Base-by-base conservation (phyloP, 2,888 invertebrate genomes). In the Hemithea aestivaria region DNA sequence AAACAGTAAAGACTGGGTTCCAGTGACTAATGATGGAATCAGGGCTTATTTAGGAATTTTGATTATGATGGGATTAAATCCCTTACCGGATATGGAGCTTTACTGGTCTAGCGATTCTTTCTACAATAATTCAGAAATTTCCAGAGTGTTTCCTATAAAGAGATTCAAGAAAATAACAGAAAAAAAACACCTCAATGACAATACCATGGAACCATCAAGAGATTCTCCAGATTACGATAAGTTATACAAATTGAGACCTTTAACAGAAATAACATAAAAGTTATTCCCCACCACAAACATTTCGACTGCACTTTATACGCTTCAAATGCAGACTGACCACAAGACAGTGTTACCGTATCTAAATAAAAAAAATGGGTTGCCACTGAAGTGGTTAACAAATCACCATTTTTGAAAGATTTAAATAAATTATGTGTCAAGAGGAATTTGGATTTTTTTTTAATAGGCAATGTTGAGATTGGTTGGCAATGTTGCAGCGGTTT, bases 1-100 rank as follows among this genome's bases (percentile, higher is more conserved):
- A 35, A 27, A 10, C 27, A 26, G 29, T 36, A 28, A 36, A 16
- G 35, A 27, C 24, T 42, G 37, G 29, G 27, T 26, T 31, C 37
- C 37, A 37, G 26, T 26, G 22, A 31, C 31, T 40, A 31, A 25
- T 21, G 31, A 25, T 31, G 26, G 31, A 31, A 37, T 37, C 43
- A 48, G 36, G 49, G 45, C 50, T 40, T 27, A 38, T 44, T 42
- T 37, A 26, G 37, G 31, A 25, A 10, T 31, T 8, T 37, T 31
- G 27, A 28, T 35, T 9, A 11, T 34, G 27, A 34, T 34, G 27
- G 27, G 34, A 20, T 20, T 34, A 20, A 12, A 34, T 10, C 34
- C 34, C 25, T 26, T 34, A 26, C 34, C 26, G 9, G 34, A 34
- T 21, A 20, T 34, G 16, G 20, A 34, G 8, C 34, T 22, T 9